These are phyloP conservation scores for Hirtodrosophila confusa DNA, from an alignment of 2,888 invertebrate genomes.

Conservation along the genomic window DNA sequence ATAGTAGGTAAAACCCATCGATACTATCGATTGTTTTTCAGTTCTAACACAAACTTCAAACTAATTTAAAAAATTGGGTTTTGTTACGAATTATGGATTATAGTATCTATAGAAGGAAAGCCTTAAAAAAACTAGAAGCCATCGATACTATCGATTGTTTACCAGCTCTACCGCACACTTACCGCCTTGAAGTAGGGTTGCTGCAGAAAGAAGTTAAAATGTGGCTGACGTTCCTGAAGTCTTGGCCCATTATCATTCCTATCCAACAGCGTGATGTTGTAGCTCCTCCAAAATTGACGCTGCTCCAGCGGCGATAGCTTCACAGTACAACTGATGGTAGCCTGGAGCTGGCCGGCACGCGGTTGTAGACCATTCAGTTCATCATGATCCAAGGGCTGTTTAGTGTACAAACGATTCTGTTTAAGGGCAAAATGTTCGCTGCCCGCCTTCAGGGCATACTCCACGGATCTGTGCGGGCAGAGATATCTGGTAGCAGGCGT, in stretches of 20 bases:
- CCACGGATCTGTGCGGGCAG: conserved; percentile 85
- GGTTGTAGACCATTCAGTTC: conserved; percentile 79
- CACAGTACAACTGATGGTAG: conserved; percentile 82
- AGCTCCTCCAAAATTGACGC: conserved; percentile 53
- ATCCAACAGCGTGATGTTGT: conserved; percentile 88
- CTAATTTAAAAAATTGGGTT: too few species aligned
- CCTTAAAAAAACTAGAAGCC: too few species aligned
- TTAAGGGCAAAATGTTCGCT: conserved; percentile 83
- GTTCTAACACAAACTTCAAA: too few species aligned
- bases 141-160: not conserved
- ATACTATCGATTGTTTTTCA: too few species aligned
- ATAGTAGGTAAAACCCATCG: too few species aligned
- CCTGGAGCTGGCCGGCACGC: conserved; percentile 79
- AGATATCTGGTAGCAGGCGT: conserved; percentile 84
- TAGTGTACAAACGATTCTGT: conserved; percentile 83
- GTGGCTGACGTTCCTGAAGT: conserved; percentile 84
- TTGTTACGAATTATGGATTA: too few species aligned
- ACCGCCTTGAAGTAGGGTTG: conserved; percentile 83
- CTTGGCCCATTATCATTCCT: conserved; percentile 97
- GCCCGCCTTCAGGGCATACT: conserved; percentile 83
- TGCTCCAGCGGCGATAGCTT: conserved; percentile 65
- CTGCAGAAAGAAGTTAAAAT: conserved; percentile 74
- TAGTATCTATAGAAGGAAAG: too few species aligned
- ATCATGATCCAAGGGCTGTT: conserved; percentile 84
- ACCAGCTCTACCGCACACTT: conserved; percentile 34